phyloP scores from a whole-genome alignment of 1,140 invertebrate species.

The Halictus rubicundus region DNA sequence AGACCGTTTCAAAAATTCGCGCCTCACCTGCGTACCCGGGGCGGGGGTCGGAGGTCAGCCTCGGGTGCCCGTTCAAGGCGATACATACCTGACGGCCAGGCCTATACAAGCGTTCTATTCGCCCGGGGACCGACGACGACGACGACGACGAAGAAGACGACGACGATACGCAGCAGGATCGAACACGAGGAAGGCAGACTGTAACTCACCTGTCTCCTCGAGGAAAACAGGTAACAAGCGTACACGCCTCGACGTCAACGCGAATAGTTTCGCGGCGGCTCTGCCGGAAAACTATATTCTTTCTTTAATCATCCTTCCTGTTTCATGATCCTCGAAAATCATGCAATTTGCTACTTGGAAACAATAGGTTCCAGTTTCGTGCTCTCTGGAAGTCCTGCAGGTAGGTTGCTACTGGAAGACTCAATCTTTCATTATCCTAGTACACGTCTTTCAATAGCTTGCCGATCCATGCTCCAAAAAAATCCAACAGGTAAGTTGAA shows the following conservation, averaged over 20 bases:
- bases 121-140: constrained; percentile 15
- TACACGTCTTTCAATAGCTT: too few relatives aligned
- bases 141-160: constrained; percentile 1
- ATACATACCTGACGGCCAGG: constrained; percentile 43
- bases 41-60: constrained; percentile 60
- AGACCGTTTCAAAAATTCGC: constrained; percentile 63
- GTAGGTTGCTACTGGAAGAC: too few relatives aligned
- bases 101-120: constrained; percentile 27
- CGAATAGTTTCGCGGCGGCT: constrained; percentile 11
- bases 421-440: too few relatives aligned
- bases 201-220: constrained; percentile 40
- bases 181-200: constrained; percentile 40
- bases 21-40: constrained; percentile 64
- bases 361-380: too few relatives aligned
- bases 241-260: constrained; percentile 29
- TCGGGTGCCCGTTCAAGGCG: constrained; percentile 57
- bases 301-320: neutral
- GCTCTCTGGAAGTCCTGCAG: too few relatives aligned
- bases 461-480: too few relatives aligned
- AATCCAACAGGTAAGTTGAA: too few relatives aligned
- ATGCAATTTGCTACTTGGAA: too few relatives aligned
- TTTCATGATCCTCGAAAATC: too few relatives aligned
- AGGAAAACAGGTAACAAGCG: constrained; percentile 32
- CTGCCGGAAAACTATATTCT: neutral
- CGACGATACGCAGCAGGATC: constrained; percentile 19